phyloP scores from a whole-genome alignment of 1,140 invertebrate species.

The Trichoplusia ni region DNA sequence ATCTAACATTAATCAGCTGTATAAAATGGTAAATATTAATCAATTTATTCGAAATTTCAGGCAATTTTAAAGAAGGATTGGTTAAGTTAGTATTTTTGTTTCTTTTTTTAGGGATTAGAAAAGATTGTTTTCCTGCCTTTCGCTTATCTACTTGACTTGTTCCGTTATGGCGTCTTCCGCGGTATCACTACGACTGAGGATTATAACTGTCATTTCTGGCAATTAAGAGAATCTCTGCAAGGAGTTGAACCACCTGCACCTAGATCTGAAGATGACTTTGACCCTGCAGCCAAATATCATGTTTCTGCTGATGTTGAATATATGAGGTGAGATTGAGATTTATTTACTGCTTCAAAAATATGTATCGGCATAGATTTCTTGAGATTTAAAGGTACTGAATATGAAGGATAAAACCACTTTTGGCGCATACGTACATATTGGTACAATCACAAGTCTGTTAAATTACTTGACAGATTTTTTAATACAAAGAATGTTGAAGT shows the following conservation, averaged over 20 bases:
- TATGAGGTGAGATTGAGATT: conserved; percentile 83
- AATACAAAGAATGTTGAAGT: too few relatives aligned
- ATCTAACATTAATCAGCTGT: conserved; percentile 89
- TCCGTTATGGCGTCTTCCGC: conserved; percentile 93
- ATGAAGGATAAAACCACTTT: background rate
- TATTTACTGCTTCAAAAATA: background rate
- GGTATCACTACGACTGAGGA: conserved; percentile 85
- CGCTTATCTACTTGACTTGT: conserved; percentile 92
- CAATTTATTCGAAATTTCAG: too few relatives aligned
- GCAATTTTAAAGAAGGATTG: too few relatives aligned
- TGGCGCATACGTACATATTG: too few relatives aligned
- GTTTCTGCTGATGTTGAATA: conserved; percentile 91
- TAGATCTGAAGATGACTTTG: conserved; percentile 90
- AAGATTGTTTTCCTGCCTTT: conserved; percentile 96
- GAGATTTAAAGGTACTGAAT: background rate
- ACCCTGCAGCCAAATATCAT: conserved; percentile 94
- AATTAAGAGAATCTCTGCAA: conserved; percentile 87
- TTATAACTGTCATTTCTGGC: conserved; percentile 92
- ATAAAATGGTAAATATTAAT: conserved; percentile 82
- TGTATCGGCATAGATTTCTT: background rate
- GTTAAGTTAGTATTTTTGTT: too few relatives aligned
- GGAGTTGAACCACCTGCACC: conserved; percentile 90
- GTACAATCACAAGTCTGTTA: too few relatives aligned
- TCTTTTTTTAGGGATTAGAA: conserved; percentile 84
- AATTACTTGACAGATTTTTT: too few relatives aligned